Conservation (phyloP, 2,888 invertebrate genomes). For the Drosophila setosimentum region DNA sequence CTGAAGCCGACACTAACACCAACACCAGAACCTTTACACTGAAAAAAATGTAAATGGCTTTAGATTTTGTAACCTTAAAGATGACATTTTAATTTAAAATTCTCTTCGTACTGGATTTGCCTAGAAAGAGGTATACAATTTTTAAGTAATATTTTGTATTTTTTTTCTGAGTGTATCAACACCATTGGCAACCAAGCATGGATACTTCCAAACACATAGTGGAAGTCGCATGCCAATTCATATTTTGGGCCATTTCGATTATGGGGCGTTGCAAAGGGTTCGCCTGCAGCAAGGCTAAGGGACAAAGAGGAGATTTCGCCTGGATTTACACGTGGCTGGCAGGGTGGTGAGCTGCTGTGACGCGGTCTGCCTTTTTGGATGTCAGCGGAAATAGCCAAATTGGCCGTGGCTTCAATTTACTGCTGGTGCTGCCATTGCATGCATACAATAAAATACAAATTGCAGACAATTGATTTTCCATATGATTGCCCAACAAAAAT, state of each 20-base stretch:
- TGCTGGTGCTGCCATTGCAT: conserved; percentile 41
- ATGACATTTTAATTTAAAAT: background rate
- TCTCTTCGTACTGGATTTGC: background rate
- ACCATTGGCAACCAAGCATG: conserved; percentile 7
- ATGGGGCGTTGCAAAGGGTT: conserved; percentile 19
- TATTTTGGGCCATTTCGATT: conserved; percentile 50
- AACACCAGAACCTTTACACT: conserved; percentile 5
- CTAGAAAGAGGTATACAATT: background rate
- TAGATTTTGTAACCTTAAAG: background rate
- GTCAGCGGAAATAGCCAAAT: conserved; percentile 75
- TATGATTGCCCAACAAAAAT: conserved; percentile 60
- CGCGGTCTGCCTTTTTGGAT: conserved; percentile 45
- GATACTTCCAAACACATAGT: conserved; percentile 3
- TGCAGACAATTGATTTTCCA: conserved; percentile 77
- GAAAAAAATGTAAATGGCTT: background rate
- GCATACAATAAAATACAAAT: conserved; percentile 73
- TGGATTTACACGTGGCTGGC: conserved; percentile 8
- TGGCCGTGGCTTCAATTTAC: conserved; percentile 78
- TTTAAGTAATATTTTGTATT: background rate
- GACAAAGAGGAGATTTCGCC: background rate
- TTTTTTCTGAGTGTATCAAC: conserved; percentile 11
- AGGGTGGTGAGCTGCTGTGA: background rate
- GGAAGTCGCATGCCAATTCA: conserved; percentile 63
- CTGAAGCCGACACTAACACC: conserved; percentile 20
- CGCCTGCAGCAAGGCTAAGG: conserved; percentile 6